Base-by-base conservation (phyloP, 2,888 invertebrate genomes). In the Ophioninae sp. region DNA sequence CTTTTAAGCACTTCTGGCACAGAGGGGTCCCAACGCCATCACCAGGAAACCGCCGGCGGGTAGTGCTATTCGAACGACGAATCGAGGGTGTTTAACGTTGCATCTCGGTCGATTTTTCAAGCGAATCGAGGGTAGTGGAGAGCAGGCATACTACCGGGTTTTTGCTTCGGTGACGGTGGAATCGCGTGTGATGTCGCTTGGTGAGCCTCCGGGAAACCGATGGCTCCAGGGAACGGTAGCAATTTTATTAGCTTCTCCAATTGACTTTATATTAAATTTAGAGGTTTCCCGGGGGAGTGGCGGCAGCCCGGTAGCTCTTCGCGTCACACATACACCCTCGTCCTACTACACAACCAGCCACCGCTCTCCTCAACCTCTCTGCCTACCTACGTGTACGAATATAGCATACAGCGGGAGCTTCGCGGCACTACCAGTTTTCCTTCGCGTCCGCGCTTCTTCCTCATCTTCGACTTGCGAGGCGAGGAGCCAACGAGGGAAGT, bases 221-320 rank as follows among this genome's bases (percentile, higher is more conserved):
- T 87, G 87, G 90, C 90, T 89, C 86, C 88, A 82, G 87, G 88
- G 87, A 89, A 87, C 88, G 86, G 87, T 85, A 87, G 88, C 89
- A 90, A 91, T 92, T 92, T 92, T 91, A 92, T 91, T 91, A 91
- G 89, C 88, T 90, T 88, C 90, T 90, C 89, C 91, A 91, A 92
- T 91, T 90, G 91, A 89, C 90, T 92, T 89, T 90, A 90, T 92
- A 92, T 92, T 92, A 92, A 92, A 92, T 92, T 92, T 91, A 87
- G 89, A 88, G 88, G 89, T 90, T 90, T 90, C 91, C 88, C 89
- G 81, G 77, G 88, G 88, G 91, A 89, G 86, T 83, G 86, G 84
- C 89, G 86, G 85, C 82, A 78, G 68, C 68, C 56, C 59, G 81
- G 72, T 80, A 78, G 72, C 68, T 63, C 81, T 83, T 71, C 65